Evolutionary conservation across 2,113 vertebrate genomes (phyloP).

Genomic region (Thamnophis sirtalis): DNA sequence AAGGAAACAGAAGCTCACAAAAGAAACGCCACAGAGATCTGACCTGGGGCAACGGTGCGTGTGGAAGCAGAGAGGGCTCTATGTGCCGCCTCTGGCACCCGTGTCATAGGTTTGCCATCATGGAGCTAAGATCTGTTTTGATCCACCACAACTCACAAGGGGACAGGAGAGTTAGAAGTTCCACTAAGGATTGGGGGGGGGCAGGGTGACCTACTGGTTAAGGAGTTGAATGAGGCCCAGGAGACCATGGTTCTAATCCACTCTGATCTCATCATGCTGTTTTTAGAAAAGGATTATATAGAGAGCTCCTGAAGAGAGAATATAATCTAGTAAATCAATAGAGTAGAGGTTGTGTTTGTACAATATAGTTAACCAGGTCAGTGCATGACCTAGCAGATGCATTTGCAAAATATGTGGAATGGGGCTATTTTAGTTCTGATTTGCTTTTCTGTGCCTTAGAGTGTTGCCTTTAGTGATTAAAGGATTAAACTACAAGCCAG

Average conservation of each 20-base stretch:
- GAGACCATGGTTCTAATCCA: not conserved
- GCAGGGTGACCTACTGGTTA: not conserved
- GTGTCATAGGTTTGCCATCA: too few relatives aligned
- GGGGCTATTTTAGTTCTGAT: not conserved
- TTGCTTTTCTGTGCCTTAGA: not conserved
- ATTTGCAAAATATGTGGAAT: not conserved
- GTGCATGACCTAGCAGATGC: not conserved
- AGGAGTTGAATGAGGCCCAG: not conserved
- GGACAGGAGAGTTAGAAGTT: not conserved
- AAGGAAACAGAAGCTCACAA: too few relatives aligned
- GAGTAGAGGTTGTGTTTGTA: not conserved
- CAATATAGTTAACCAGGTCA: not conserved
- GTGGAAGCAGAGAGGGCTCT: too few relatives aligned
- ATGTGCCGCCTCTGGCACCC: too few relatives aligned
- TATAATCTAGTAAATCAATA: not conserved
- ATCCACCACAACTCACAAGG: not conserved
- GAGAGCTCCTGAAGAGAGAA: not conserved
- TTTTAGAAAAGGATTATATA: not conserved
- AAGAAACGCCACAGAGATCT: too few relatives aligned
- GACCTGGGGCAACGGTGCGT: too few relatives aligned
- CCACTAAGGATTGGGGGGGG: not conserved
- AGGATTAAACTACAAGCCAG: not conserved
- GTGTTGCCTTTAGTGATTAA: not conserved
- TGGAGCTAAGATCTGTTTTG: not conserved
- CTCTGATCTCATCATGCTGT: not conserved